These are phyloP conservation scores for Centrocercus urophasianus DNA, from an alignment of 2,113 vertebrate species.

Conservation along the genomic window DNA sequence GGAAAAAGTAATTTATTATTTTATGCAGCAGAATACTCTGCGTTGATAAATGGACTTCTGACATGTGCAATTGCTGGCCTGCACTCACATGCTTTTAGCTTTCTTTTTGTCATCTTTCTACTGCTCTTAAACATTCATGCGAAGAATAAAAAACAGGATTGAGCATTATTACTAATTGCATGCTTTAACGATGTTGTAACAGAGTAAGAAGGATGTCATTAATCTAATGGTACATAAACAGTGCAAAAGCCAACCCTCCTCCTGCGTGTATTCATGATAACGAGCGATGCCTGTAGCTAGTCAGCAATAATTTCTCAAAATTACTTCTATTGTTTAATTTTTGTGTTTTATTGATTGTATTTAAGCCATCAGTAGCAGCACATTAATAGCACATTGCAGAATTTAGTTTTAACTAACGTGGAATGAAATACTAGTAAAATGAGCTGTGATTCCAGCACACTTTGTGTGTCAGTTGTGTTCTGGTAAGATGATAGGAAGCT, in stretches of 20 bases:
- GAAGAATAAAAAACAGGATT: background rate
- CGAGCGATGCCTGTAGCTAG: background rate
- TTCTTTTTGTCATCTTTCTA: background rate
- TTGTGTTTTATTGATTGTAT: background rate
- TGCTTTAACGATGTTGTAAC: background rate
- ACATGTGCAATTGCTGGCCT: background rate
- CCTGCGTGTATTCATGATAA: background rate
- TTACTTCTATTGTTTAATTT: conserved; percentile 1
- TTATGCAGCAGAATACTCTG: background rate
- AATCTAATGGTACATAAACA: background rate
- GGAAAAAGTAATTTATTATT: background rate
- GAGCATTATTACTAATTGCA: background rate
- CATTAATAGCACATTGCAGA: background rate
- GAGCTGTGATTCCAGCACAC: background rate
- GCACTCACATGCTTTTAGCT: background rate
- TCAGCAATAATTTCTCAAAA: background rate
- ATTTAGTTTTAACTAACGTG: conserved; percentile 31
- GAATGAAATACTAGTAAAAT: background rate
- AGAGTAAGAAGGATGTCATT: background rate
- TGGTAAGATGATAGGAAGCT: background rate
- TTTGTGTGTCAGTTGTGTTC: background rate
- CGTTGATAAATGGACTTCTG: background rate
- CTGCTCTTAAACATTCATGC: background rate
- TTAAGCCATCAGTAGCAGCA: background rate
- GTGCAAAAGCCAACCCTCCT: background rate